Evolutionary conservation across 2,888 invertebrate genomes (phyloP), one percentile per base, ranked within the genome.

Genomic region (Seladonia tumulorum): DNA sequence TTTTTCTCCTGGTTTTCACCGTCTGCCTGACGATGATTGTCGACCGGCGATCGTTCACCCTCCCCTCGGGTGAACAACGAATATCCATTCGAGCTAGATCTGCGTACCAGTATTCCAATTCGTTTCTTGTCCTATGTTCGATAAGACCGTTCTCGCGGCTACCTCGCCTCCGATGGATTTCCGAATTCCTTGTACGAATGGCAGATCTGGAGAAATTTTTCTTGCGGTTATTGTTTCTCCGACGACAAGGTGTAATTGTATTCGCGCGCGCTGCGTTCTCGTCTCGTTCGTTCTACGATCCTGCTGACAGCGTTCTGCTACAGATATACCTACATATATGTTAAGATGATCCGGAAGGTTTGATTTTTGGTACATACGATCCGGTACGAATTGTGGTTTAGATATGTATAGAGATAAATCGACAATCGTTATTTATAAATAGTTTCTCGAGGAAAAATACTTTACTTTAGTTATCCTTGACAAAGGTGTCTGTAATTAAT

Each of bases 1-100:
- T 93, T 92, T 92, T 93, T 39, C 70, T 92, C 81, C 76, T 81
- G 57, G 73, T 81, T 83, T 83, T 77, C 49, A 89, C 92, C 92
- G 88, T 93, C 91, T 91, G 91, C 91, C 90, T 92, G 90, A 89
- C 83, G 89, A 88, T 78, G 73, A 81, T 81, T 86, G 79, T 75
- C 82, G 73, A 79, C 74, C 68, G 82, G 74, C 82, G 75, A 82
- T 83, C 82, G 72, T 82, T 74, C 73, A 70, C 39, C 70, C 70
- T n/a, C n/a, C 39, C 66, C 84, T 74, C 68, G 45, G 78, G 71
- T 53, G 75, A 73, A 29, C 10, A 18, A 63, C 29, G 7, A 63
- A 63, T 63, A 16, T n/a, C n/a, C 3, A 12, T 18, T 39, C 66
- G 35, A 39, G 16, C 3, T 35, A 35, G 35, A 66, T 66, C 71